Percentiles rank a stretch among this genome's conserved stretches.
These are phyloP conservation scores for Potamilus streckersoni DNA, from an alignment of 1,140 invertebrate genomes.

Conservation along the genomic window DNA sequence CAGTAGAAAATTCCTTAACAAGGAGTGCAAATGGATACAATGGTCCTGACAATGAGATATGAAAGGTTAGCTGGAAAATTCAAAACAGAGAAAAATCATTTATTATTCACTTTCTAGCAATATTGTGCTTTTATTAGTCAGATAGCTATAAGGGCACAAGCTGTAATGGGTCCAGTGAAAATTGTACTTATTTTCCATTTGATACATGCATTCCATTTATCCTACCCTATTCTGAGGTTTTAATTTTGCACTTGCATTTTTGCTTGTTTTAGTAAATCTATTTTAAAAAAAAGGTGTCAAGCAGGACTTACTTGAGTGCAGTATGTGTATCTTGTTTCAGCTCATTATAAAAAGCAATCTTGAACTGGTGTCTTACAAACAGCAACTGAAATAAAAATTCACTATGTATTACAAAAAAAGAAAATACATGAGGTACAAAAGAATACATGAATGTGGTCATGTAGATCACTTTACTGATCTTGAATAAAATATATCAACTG, in stretches of 20 bases:
- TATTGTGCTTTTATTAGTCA: too few relatives aligned
- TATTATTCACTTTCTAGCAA: too few relatives aligned
- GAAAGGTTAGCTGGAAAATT: too few relatives aligned
- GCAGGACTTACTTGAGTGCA: constrained; percentile 82
- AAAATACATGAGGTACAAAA: not conserved
- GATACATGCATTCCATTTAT: not conserved
- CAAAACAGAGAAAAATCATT: too few relatives aligned
- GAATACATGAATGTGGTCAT: not conserved
- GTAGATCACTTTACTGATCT: not conserved
- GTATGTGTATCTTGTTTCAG: constrained; percentile 88
- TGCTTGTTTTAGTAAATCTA: too few relatives aligned
- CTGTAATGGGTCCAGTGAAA: not conserved
- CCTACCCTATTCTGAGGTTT: too few relatives aligned
- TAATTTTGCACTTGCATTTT: too few relatives aligned
- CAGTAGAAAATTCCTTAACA: too few relatives aligned
- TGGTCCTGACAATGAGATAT: too few relatives aligned
- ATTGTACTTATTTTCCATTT: not conserved
- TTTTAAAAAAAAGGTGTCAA: not conserved
- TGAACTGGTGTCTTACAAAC: constrained; percentile 96
- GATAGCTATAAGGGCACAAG: not conserved
- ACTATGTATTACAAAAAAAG: too few relatives aligned
- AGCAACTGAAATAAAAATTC: constrained; percentile 73
- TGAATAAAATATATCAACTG: not conserved
- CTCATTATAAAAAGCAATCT: constrained; percentile 97
- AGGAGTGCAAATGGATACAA: too few relatives aligned